phyloP scores from a whole-genome alignment of 2,888 invertebrate genomes.

The Camptogramma bilineatum region DNA sequence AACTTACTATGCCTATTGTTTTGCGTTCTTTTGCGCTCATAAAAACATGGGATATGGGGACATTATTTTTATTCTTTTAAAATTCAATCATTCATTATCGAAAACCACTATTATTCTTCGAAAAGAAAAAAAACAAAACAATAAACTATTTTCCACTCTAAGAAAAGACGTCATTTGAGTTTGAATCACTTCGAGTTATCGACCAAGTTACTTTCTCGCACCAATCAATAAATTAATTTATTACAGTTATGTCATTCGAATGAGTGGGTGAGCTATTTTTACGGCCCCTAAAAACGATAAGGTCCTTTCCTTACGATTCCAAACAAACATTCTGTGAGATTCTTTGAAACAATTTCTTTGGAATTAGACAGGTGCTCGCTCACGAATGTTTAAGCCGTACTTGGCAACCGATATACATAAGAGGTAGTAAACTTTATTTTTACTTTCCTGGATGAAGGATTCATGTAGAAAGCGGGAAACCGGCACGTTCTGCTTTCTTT shows the following conservation, averaged over 20 bases:
- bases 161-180: no score
- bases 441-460: slow-evolving; percentile 25
- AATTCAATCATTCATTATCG: no score
- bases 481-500: slow-evolving; percentile 4
- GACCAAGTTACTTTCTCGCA: background rate
- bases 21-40: no score
- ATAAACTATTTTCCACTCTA: no score
- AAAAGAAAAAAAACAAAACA: no score
- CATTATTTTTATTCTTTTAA: no score
- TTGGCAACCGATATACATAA: slow-evolving; percentile 19
- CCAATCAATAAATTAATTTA: slow-evolving; percentile 12
- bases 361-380: slow-evolving; percentile 43
- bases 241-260: slow-evolving; percentile 28
- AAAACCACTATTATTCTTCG: no score
- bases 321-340: slow-evolving; percentile 50
- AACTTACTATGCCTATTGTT: no score
- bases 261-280: slow-evolving; percentile 50
- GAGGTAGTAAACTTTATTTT: slow-evolving; percentile 34
- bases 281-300: slow-evolving; percentile 51
- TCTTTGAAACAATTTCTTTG: slow-evolving; percentile 33
- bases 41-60: no score
- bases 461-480: slow-evolving; percentile 7
- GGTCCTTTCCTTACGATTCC: slow-evolving; percentile 50
- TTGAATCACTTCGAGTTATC: background rate
- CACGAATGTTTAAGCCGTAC: slow-evolving; percentile 38